Conservation (phyloP, 2,888 invertebrate species). For the Drosophila nr. medialis region DNA sequence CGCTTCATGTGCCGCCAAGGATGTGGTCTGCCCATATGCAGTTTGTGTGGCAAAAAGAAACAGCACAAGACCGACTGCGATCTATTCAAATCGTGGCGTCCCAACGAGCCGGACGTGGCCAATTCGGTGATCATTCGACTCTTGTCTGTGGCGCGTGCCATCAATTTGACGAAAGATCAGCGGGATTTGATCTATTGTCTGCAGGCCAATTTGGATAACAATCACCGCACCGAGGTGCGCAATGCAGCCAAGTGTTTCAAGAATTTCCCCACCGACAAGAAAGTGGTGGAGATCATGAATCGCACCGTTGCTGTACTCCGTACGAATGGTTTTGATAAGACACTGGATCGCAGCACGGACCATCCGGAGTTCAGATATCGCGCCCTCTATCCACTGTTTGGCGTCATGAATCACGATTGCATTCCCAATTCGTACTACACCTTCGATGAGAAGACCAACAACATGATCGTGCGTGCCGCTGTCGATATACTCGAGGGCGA, state of each 20-base stretch:
- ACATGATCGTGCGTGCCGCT: slow-evolving; percentile 88
- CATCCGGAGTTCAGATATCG: slow-evolving; percentile 85
- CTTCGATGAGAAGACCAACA: slow-evolving; percentile 87
- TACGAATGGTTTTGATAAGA: slow-evolving; percentile 84
- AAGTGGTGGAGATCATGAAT: slow-evolving; percentile 82
- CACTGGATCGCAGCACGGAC: slow-evolving; percentile 78
- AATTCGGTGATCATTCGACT: slow-evolving; percentile 82
- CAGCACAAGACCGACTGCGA: slow-evolving; percentile 88
- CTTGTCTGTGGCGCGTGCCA: slow-evolving; percentile 81
- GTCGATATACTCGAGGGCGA: slow-evolving; percentile 88
- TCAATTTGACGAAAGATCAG: slow-evolving; percentile 82
- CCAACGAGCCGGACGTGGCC: slow-evolving; percentile 84
- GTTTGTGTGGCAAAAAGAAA: slow-evolving; percentile 87
- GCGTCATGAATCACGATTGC: slow-evolving; percentile 90
- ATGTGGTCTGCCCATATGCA: slow-evolving; percentile 90
- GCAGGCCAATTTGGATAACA: slow-evolving; percentile 83
- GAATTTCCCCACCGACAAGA: slow-evolving; percentile 83
- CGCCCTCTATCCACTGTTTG: slow-evolving; percentile 88
- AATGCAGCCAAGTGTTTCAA: slow-evolving; percentile 82
- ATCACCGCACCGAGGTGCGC: slow-evolving; percentile 82
- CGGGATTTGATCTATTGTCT: slow-evolving; percentile 82
- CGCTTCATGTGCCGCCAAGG: slow-evolving; percentile 86
- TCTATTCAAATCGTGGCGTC: slow-evolving; percentile 87
- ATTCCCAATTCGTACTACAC: slow-evolving; percentile 90
- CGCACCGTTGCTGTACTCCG: slow-evolving; percentile 83